Evolutionary conservation across 2,113 vertebrate genomes (phyloP).

Genomic region (Halcyon senegalensis): DNA sequence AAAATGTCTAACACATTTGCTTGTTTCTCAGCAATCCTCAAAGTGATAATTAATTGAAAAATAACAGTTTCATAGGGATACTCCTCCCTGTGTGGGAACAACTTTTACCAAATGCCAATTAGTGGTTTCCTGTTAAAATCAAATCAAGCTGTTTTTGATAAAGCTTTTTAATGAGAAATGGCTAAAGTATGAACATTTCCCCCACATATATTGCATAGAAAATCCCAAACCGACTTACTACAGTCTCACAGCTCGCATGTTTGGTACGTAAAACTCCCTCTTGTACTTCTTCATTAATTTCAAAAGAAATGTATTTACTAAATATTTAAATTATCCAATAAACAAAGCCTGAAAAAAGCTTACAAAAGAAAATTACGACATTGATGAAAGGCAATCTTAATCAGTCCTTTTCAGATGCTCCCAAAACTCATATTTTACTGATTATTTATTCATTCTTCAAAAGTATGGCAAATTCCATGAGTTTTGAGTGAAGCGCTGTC

Average conservation of each 20-base stretch:
- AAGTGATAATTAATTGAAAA: constrained; percentile 73
- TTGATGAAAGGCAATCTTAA: constrained; percentile 45
- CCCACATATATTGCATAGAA: constrained; percentile 6
- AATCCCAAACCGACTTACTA: constrained; percentile 21
- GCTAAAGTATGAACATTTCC: constrained; percentile 24
- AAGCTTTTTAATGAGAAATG: constrained; percentile 69
- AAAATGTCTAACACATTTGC: constrained; percentile 68
- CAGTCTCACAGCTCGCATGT: constrained; percentile 14
- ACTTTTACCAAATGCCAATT: constrained; percentile 67
- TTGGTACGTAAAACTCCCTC: background rate
- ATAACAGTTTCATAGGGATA: constrained; percentile 68
- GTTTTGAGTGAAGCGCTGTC: background rate
- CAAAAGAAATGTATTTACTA: constrained; percentile 57
- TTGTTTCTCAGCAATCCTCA: constrained; percentile 66
- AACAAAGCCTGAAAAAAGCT: constrained; percentile 42
- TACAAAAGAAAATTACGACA: constrained; percentile 45
- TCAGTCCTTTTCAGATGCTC: constrained; percentile 54
- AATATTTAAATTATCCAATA: constrained; percentile 47
- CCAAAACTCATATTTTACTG: constrained; percentile 32
- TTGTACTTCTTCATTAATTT: constrained; percentile 52
- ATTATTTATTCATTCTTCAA: constrained; percentile 60
- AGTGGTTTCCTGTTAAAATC: constrained; percentile 61
- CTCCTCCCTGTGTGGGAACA: constrained; percentile 59
- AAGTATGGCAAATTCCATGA: background rate
- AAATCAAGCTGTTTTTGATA: constrained; percentile 62